phyloP scores from a whole-genome alignment of 2,113 vertebrate species.

The Amphilophus citrinellus region DNA sequence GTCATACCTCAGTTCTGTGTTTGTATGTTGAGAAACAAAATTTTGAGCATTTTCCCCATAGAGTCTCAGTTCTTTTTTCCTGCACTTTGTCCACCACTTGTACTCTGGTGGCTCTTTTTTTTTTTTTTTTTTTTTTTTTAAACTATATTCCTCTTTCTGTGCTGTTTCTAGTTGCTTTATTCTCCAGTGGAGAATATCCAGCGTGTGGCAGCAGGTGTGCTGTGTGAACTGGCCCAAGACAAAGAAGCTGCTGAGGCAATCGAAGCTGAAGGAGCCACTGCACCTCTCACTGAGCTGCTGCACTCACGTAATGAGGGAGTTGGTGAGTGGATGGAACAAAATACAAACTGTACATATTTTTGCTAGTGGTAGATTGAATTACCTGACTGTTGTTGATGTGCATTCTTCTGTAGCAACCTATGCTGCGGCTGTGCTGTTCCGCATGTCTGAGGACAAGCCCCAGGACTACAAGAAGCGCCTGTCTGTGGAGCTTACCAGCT shows the following conservation, averaged over 20 bases:
- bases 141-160: background rate
- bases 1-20: background rate
- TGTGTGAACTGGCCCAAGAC: conserved; percentile 98
- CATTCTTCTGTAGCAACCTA: conserved; percentile 88
- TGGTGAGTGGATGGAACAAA: conserved; percentile 77
- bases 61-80: background rate
- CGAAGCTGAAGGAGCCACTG: conserved; percentile 97
- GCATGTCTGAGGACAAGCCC: conserved; percentile 99
- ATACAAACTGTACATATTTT: background rate
- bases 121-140: background rate
- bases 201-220: conserved; percentile 96
- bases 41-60: background rate
- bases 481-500: conserved; percentile 96
- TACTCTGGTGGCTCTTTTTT: background rate
- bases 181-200: conserved; percentile 99
- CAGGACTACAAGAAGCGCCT: conserved; percentile 99
- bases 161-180: conserved; percentile 88
- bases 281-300: conserved; percentile 94
- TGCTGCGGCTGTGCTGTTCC: conserved; percentile 96
- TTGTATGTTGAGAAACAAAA: background rate
- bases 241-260: conserved; percentile 98
- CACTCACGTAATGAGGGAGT: conserved; percentile 99
- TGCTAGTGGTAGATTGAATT: background rate
- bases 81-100: background rate
- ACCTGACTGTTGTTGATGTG: background rate